Conservation (phyloP, 2,888 invertebrate genomes). For the Lampropteryx suffumata region DNA sequence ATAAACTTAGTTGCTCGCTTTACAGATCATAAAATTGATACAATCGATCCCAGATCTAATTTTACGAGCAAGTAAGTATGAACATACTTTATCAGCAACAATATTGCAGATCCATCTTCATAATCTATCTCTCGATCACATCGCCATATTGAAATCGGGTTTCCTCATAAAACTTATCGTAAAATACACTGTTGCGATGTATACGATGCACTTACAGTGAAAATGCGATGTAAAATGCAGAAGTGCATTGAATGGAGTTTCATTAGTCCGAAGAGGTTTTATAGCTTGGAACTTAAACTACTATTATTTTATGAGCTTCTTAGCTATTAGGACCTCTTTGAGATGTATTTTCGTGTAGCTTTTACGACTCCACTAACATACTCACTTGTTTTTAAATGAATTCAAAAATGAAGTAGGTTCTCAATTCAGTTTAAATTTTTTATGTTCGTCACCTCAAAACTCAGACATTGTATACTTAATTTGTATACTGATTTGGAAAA, state of each 20-base stretch:
- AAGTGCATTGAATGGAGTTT: slow-evolving; percentile 23
- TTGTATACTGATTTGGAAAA: no score
- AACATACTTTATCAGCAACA: not conserved
- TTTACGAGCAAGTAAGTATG: no score
- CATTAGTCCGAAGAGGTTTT: slow-evolving; percentile 9
- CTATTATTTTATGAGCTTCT: not conserved
- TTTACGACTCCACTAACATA: no score
- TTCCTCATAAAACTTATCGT: slow-evolving; percentile 30
- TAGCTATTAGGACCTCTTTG: not conserved
- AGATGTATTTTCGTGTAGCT: no score
- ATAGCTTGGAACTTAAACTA: not conserved
- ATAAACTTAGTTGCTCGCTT: no score
- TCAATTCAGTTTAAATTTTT: no score
- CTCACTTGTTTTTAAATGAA: no score
- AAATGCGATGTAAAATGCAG: slow-evolving; percentile 23
- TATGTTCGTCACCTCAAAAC: no score
- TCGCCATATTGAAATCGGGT: slow-evolving; percentile 11
- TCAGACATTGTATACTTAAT: no score
- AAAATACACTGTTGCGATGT: slow-evolving; percentile 28
- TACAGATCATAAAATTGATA: no score
- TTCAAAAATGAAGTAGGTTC: no score
- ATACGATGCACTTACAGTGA: slow-evolving; percentile 25
- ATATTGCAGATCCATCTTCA: slow-evolving; percentile 2
- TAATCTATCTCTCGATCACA: slow-evolving; percentile 4
- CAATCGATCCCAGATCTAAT: no score